Conservation (phyloP, 2,888 invertebrate genomes). For the Athalia circularis region DNA sequence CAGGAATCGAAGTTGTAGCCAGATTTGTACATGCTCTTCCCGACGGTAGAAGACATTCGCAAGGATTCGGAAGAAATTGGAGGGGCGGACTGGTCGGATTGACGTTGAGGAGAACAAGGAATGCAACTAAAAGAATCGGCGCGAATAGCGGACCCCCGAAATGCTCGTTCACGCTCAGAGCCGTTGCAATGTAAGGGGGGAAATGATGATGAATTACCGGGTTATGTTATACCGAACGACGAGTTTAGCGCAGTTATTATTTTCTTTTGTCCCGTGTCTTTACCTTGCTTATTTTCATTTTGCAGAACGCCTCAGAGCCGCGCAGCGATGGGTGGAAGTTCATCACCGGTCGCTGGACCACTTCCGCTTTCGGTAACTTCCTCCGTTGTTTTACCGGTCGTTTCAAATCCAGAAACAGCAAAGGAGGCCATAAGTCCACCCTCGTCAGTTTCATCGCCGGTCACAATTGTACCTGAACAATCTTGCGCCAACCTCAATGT, state of each 20-base stretch:
- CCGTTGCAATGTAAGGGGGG: conserved; percentile 54
- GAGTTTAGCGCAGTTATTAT: no score
- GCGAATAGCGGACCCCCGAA: conserved; percentile 41
- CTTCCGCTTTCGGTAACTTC: conserved; percentile 59
- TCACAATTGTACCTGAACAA: conserved; percentile 63
- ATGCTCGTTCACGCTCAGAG: conserved; percentile 51
- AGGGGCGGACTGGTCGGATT: conserved; percentile 63
- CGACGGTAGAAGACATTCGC: conserved; percentile 41
- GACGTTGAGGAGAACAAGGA: conserved; percentile 56
- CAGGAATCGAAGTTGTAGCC: conserved; percentile 62
- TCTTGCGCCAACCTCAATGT: conserved; percentile 59
- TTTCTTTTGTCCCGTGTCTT: not conserved
- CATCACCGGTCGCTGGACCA: conserved; percentile 64
- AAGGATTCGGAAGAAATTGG: conserved; percentile 52
- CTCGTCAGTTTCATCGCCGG: conserved; percentile 60
- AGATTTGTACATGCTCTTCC: conserved; percentile 62
- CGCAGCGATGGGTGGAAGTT: conserved; percentile 55
- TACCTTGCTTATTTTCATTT: not conserved
- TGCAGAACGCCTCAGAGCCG: conserved; percentile 65
- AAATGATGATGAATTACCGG: not conserved
- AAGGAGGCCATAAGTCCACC: conserved; percentile 61
- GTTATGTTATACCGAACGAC: no score
- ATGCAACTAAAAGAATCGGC: conserved; percentile 53
- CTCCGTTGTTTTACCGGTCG: conserved; percentile 60
- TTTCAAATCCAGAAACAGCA: conserved; percentile 57